A percentile compares a stretch with the other conserved stretches of the same genome.
These are phyloP conservation scores for Struthio camelus DNA, from an alignment of 2,113 vertebrate genomes.

Conservation along the genomic window DNA sequence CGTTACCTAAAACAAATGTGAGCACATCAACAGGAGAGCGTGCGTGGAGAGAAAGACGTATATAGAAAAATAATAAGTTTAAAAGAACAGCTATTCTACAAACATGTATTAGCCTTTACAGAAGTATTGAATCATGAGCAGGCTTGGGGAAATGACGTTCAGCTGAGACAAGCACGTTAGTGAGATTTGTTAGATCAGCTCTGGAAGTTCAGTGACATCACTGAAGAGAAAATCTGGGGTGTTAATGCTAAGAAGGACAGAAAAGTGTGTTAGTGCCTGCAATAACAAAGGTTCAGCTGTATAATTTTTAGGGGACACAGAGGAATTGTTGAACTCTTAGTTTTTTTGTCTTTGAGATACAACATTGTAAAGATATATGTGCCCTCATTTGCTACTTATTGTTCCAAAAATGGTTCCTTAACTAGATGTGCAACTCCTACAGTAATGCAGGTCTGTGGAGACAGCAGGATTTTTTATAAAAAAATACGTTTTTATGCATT, in stretches of 20 bases:
- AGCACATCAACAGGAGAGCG: too few species aligned
- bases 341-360: too few species aligned
- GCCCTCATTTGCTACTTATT: neutral
- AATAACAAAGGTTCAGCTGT: too few species aligned
- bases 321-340: too few species aligned
- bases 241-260: too few species aligned
- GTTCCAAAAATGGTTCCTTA: neutral
- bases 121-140: neutral
- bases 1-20: too few species aligned
- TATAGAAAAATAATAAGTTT: too few species aligned
- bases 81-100: too few species aligned
- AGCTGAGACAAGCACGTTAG: neutral
- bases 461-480: neutral
- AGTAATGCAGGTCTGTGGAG: neutral
- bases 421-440: neutral
- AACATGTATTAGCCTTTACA: neutral
- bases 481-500: neutral
- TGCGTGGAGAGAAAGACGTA: too few species aligned
- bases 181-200: neutral
- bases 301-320: too few species aligned
- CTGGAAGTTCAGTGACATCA: neutral
- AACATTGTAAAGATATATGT: neutral
- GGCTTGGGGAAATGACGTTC: neutral
- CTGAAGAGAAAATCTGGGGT: too few species aligned
- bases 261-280: too few species aligned